Base-by-base conservation (phyloP, 2,888 invertebrate species). In the Aricia artaxerxes region DNA sequence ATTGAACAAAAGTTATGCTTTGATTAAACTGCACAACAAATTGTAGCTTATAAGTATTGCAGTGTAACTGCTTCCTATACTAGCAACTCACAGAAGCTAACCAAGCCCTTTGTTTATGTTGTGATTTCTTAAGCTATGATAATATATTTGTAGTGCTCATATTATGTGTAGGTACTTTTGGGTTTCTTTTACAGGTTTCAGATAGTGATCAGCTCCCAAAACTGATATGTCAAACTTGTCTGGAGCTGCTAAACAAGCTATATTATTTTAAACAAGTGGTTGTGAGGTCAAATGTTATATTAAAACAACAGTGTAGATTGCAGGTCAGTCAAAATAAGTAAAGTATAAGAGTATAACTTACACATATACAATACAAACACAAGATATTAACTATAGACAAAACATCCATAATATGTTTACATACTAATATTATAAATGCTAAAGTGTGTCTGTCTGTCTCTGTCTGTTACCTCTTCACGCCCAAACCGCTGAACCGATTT, bases 181-280 rank as follows among this genome's bases (percentile, higher is more conserved):
- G 35, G 38, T 38, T 78, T 72, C 5, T 64, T 49, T 40, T 9
- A 31, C 79, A 95, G 95, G 86, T 95, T 81, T 89, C 90, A 75
- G 90, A 91, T 81, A 86, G 83, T 64, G 94, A 94, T 81, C 85
- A 85, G 6, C 85, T 95, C 44, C 94, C 95, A 1, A 89, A 88
- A 80, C 87, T 92, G 82, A 87, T 95, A 78, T 95, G 95, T 81
- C 88, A 91, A 61, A 82, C 88, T 73, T 95, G 95, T 84, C 82
- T 91, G 16, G 92, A 93, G 64, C 85, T 91, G 49, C 82, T 95
- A 38, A 92, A 93, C 83, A 92, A 92, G 79, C 82, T 92, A 31
- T 94, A 93, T 84, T 89, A 88, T 81, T 94, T 95, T 83, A 95
- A 94, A 85, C 93, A 94, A 87, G 88, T 91, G 75, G 92, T 91